These are phyloP conservation scores for Pogonophryne albipinna DNA, from an alignment of 2,797 vertebrate species.

Conservation along the genomic window DNA sequence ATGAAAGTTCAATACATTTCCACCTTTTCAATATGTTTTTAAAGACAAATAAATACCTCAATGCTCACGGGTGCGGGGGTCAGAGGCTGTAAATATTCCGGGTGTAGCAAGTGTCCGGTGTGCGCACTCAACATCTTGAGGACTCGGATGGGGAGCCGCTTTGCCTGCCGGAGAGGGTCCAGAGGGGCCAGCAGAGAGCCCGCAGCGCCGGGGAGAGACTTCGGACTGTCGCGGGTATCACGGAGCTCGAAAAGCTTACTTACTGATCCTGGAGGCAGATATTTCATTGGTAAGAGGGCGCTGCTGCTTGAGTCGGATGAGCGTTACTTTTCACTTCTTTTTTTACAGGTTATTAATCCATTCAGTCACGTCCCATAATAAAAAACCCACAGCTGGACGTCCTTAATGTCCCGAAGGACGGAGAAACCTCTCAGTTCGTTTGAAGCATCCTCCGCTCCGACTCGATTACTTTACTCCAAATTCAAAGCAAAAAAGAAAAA, in stretches of 20 bases:
- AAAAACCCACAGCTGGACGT: slow-evolving; percentile 17
- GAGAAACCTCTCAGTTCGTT: slow-evolving; percentile 46
- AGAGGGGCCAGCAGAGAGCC: slow-evolving; percentile 85
- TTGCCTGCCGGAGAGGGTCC: slow-evolving; percentile 90
- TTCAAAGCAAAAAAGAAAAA: slow-evolving; percentile 12
- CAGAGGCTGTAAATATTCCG: slow-evolving; percentile 94
- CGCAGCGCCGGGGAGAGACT: slow-evolving; percentile 67
- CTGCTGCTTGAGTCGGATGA: slow-evolving; percentile 51
- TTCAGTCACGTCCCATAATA: slow-evolving; percentile 12
- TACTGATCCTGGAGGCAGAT: slow-evolving; percentile 85
- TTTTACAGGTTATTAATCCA: slow-evolving; percentile 70
- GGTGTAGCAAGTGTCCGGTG: slow-evolving; percentile 92
- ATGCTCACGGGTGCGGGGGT: slow-evolving; percentile 93
- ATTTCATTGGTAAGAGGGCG: slow-evolving; percentile 89
- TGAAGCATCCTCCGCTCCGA: slow-evolving; percentile 55
- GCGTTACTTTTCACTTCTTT: slow-evolving; percentile 41
- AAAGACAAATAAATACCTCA: slow-evolving; percentile 84
- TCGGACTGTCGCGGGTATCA: slow-evolving; percentile 46
- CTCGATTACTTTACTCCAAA: slow-evolving; percentile 21
- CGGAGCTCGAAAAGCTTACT: slow-evolving; percentile 79
- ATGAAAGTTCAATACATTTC: not conserved
- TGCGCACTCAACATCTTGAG: slow-evolving; percentile 91
- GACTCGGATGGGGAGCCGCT: slow-evolving; percentile 90
- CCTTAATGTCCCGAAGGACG: slow-evolving; percentile 59
- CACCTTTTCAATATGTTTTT: not conserved